Evolutionary conservation across 2,113 vertebrate species (phyloP).

Genomic region (Arvicanthis niloticus): DNA sequence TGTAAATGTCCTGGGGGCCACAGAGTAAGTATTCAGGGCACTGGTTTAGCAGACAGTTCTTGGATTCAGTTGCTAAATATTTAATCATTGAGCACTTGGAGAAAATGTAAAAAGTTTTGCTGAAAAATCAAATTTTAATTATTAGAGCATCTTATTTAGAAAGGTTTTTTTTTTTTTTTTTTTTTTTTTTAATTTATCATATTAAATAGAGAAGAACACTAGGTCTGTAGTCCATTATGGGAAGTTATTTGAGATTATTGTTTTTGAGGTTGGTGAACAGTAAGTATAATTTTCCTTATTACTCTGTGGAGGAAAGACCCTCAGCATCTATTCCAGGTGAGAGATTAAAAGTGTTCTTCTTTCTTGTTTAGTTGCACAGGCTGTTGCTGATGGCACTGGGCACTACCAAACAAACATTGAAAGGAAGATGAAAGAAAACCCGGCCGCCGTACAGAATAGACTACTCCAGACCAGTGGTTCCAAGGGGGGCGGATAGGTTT

Average conservation of each 20-base stretch:
- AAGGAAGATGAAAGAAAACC: too few relatives aligned
- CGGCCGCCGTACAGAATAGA: too few relatives aligned
- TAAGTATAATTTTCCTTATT: conserved; percentile 45
- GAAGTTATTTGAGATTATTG: conserved; percentile 49
- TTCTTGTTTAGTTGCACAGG: conserved; percentile 36
- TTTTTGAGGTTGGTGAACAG: conserved; percentile 11
- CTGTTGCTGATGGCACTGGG: conserved; percentile 39
- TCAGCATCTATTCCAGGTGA: neutral
- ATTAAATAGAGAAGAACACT: conserved; percentile 55
- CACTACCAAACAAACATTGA: conserved; percentile 36
- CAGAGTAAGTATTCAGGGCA: neutral
- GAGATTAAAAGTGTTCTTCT: neutral
- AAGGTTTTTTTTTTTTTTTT: conserved; percentile 71
- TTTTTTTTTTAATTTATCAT: conserved; percentile 75
- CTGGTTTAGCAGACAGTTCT: conserved; percentile 56
- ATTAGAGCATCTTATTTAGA: conserved; percentile 76
- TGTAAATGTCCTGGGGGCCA: conserved; percentile 1
- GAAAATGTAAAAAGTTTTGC: conserved; percentile 74
- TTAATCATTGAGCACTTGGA: conserved; percentile 77
- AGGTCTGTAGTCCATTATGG: conserved; percentile 62
- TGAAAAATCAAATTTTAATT: conserved; percentile 76
- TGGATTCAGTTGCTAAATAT: conserved; percentile 80
- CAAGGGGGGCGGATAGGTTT: too few relatives aligned
- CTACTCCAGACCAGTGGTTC: too few relatives aligned
- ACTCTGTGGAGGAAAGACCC: conserved; percentile 36